These are phyloP conservation scores for Dysidea cf. avara DNA, from an alignment of 37 sponge, comb jelly and placozoan genomes.

Conservation along the genomic window DNA sequence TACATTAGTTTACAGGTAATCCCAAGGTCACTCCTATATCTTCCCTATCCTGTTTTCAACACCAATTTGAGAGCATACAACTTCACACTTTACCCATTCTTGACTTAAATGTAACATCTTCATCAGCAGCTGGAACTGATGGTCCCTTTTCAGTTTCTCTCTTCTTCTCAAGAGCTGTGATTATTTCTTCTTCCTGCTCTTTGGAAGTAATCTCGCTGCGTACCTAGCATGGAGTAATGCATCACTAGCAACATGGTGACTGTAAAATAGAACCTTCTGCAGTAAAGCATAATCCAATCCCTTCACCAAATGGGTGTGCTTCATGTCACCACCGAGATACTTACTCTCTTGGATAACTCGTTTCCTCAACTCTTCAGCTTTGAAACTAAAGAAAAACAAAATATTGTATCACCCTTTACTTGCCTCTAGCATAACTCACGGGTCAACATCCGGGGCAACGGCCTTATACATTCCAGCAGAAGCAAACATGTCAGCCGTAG, in stretches of 20 bases:
- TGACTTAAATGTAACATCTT: conserved; percentile 59
- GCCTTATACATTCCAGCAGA: conserved; percentile 61
- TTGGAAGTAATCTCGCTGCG: conserved; percentile 41
- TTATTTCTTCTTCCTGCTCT: conserved; percentile 39
- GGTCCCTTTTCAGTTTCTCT: conserved; percentile 48
- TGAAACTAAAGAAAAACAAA: conserved; percentile 12
- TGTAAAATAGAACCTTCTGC: conserved; percentile 75
- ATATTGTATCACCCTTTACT: too few species aligned
- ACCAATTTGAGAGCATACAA: too few species aligned
- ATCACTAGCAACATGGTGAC: background rate
- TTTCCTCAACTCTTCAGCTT: conserved; percentile 65
- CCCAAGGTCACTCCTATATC: too few species aligned
- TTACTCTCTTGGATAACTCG: conserved; percentile 93
- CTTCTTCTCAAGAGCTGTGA: conserved; percentile 44
- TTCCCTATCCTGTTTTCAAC: too few species aligned
- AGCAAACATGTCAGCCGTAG: conserved; percentile 27
- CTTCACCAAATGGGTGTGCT: conserved; percentile 99
- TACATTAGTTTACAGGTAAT: too few species aligned
- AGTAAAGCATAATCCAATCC: conserved; percentile 95
- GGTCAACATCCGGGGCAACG: conserved; percentile 64
- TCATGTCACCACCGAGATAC: conserved; percentile 97
- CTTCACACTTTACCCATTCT: conserved; percentile 50
- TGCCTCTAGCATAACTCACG: conserved; percentile 8
- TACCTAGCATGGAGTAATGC: conserved; percentile 19
- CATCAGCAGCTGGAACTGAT: conserved; percentile 19